Base-by-base conservation (phyloP, 35 echinoderm and acorn worm genomes). In the Eucidaris tribuloides region DNA sequence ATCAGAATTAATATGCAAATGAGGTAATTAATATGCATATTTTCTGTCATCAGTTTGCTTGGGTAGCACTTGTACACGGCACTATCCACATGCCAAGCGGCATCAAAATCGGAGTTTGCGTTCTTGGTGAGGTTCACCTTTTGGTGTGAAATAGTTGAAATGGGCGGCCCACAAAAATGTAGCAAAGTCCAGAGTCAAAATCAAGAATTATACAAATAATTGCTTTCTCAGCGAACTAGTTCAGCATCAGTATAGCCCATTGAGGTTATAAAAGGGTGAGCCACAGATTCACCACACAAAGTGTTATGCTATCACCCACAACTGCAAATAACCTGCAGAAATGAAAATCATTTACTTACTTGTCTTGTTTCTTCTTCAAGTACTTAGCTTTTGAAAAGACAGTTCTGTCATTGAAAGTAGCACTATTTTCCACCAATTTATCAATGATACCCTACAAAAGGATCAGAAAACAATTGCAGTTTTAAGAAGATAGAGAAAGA, bases 351-450 rank as follows among this genome's bases (percentile, higher is more conserved):
- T 14, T 19, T 36, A 88, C 91, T 88, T 80, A 94, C 85, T 88
- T 94, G 19, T 89, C 71, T 79, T 78, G 59, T 57, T 96, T 96
- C 80, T 84, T 91, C 66, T 96, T 96, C 17, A 91, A 20, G 45
- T 96, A 96, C 62, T 96, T 96, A 20, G 78, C 83, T 82, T 96
- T 89, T 25, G 93, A 91, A 66, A 80, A 96, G 14, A 87, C 71
- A 31, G 78, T 96, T 76, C 90, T 96, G 7, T 91, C 85, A 56
- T 91, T 87, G 70, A 96, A 96, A 27, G 78, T 88, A 30, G 77
- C 23, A 52, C 93, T 96, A 50, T 96, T 91, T 58, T 91, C 88
- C 18, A 96, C 88, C 46, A 96, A 46, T 35, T 87, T 88, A 36
- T 96, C 93, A 62, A 96, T 65, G 19, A 96, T 86, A 5, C 56